Evolutionary conservation across 2,888 invertebrate species (phyloP).

Genomic region (Pachycephus smyrnensis): DNA sequence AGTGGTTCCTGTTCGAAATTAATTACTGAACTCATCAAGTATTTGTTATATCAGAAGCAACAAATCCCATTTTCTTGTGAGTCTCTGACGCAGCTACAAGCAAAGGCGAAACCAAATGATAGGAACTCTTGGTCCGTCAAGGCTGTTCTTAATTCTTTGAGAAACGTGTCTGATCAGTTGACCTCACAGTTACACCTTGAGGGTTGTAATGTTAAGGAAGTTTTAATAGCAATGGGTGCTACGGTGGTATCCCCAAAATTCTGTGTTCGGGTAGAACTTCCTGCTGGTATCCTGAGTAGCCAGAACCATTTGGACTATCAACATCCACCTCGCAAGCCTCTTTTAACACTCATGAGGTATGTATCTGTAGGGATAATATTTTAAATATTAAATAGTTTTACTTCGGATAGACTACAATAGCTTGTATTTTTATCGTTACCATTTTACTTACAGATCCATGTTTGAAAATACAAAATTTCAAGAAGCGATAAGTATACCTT

Average conservation of each 20-base stretch:
- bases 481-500: slow-evolving; percentile 53
- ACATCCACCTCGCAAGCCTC: slow-evolving; percentile 59
- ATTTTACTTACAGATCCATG: slow-evolving; percentile 49
- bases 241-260: slow-evolving; percentile 63
- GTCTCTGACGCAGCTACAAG: slow-evolving; percentile 51
- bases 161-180: slow-evolving; percentile 50
- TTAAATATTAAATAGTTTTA: neutral
- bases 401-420: too few relatives aligned
- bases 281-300: slow-evolving; percentile 52
- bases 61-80: slow-evolving; percentile 66
- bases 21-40: slow-evolving; percentile 63
- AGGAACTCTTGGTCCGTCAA: slow-evolving; percentile 48
- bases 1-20: slow-evolving; percentile 60
- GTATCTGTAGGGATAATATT: neutral
- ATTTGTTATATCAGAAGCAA: slow-evolving; percentile 65
- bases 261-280: slow-evolving; percentile 53
- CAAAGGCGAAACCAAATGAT: slow-evolving; percentile 48
- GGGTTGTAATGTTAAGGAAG: slow-evolving; percentile 55
- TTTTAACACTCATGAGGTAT: slow-evolving; percentile 63
- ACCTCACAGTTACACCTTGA: slow-evolving; percentile 48
- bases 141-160: slow-evolving; percentile 42
- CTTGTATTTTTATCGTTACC: neutral
- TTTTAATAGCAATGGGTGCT: slow-evolving; percentile 61
- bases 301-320: slow-evolving; percentile 53
- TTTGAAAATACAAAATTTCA: slow-evolving; percentile 59